Conservation (phyloP, 2,797 vertebrate species). For the Protosalanx chinensis region DNA sequence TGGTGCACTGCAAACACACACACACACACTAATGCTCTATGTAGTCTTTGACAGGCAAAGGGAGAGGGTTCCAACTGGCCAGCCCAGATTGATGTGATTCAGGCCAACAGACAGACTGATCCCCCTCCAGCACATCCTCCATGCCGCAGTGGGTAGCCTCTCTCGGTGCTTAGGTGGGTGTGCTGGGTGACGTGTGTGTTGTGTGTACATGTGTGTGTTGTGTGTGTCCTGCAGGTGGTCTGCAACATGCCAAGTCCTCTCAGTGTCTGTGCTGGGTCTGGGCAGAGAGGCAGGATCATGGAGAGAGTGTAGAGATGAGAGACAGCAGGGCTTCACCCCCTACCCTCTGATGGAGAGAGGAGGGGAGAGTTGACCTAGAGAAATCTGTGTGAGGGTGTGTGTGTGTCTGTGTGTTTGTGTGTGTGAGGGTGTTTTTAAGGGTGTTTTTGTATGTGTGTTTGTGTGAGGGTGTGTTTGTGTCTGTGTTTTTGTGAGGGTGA, state of each 20-base stretch:
- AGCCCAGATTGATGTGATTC: slow-evolving; percentile 16
- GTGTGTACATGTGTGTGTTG: background rate
- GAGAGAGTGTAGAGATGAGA: slow-evolving; percentile 16
- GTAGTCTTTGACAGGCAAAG: slow-evolving; percentile 33
- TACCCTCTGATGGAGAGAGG: slow-evolving; percentile 1
- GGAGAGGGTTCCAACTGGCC: slow-evolving; percentile 42
- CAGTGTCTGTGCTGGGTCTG: background rate
- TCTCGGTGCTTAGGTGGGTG: background rate
- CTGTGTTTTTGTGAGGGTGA: background rate
- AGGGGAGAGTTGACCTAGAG: background rate
- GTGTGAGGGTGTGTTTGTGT: background rate
- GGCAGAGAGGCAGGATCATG: slow-evolving; percentile 19
- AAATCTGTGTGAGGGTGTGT: background rate
- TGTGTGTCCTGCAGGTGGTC: background rate
- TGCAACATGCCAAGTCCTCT: background rate
- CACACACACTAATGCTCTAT: slow-evolving; percentile 26
- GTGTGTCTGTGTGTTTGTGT: background rate
- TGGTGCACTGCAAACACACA: slow-evolving; percentile 24
- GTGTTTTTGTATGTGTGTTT: background rate
- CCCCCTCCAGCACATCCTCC: slow-evolving; percentile 31
- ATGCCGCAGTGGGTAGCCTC: slow-evolving; percentile 29
- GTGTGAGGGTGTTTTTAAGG: background rate
- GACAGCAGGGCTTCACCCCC: slow-evolving; percentile 19
- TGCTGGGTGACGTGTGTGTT: background rate
- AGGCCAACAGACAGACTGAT: slow-evolving; percentile 37